Evolutionary conservation across 2,888 invertebrate species (phyloP).

Genomic region (Perithous albicinctus): DNA sequence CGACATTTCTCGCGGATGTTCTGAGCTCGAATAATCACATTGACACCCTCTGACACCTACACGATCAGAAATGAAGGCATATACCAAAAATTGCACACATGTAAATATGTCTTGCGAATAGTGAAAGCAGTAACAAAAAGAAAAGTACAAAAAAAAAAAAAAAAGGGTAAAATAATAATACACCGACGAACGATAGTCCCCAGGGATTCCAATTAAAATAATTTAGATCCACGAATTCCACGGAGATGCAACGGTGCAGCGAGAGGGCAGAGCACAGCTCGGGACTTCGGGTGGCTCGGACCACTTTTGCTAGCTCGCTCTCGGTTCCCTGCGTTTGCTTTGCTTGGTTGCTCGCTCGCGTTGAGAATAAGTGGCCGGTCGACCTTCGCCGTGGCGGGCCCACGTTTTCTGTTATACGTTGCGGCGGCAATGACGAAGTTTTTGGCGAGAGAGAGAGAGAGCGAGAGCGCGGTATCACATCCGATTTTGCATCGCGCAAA

Average conservation of each 20-base stretch:
- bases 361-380: constrained; percentile 63
- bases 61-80: background rate
- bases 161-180: constrained; percentile 5
- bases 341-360: constrained; percentile 22
- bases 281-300: constrained; percentile 39
- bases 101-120: too few relatives aligned
- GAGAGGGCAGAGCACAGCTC: background rate
- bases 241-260: constrained; percentile 28
- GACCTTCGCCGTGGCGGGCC: constrained; percentile 54
- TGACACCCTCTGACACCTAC: background rate
- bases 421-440: constrained; percentile 20
- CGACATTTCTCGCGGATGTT: background rate
- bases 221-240: constrained; percentile 56
- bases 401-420: background rate
- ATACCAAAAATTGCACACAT: background rate
- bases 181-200: constrained; percentile 25
- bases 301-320: constrained; percentile 38
- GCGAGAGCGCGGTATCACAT: too few relatives aligned
- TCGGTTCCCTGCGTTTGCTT: background rate
- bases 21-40: background rate
- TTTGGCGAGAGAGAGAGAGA: constrained; percentile 4
- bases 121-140: background rate
- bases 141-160: background rate
- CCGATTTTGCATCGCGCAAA: background rate
- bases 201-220: constrained; percentile 57